phyloP scores from a whole-genome alignment of 2,797 vertebrate genomes.

The Amniataba percoides region DNA sequence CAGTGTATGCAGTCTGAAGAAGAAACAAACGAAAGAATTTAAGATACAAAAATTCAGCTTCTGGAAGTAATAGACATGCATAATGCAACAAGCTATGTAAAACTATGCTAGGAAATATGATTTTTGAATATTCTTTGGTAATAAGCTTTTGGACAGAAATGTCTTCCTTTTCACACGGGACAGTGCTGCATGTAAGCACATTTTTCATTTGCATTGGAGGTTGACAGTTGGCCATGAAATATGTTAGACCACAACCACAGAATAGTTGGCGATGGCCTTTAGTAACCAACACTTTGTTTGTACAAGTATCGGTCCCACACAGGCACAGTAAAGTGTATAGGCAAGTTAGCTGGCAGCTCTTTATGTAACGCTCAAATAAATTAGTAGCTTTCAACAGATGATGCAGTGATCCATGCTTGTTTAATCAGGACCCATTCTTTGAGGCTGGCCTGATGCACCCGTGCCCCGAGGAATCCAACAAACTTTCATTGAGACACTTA shows the following conservation, averaged over 20 bases:
- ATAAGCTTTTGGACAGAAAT: background rate
- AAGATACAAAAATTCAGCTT: background rate
- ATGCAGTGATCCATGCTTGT: no score
- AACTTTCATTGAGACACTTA: background rate
- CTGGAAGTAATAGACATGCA: background rate
- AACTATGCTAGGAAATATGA: background rate
- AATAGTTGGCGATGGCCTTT: no score
- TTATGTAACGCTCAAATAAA: no score
- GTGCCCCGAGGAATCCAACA: background rate
- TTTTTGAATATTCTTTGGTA: background rate
- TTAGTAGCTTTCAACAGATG: no score
- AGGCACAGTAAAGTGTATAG: no score
- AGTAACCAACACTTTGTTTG: no score
- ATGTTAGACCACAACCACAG: background rate
- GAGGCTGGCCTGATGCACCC: background rate
- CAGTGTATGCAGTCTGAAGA: conserved; percentile 93
- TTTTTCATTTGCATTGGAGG: background rate
- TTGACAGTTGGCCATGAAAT: background rate
- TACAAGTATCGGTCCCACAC: no score
- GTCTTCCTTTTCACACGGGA: background rate
- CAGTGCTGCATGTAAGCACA: background rate
- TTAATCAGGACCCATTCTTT: background rate
- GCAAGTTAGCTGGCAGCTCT: no score
- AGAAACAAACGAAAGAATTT: conserved; percentile 25
- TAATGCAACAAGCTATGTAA: background rate